Evolutionary conservation across 2,113 vertebrate genomes (phyloP).

Genomic region (Oryzias woworae): DNA sequence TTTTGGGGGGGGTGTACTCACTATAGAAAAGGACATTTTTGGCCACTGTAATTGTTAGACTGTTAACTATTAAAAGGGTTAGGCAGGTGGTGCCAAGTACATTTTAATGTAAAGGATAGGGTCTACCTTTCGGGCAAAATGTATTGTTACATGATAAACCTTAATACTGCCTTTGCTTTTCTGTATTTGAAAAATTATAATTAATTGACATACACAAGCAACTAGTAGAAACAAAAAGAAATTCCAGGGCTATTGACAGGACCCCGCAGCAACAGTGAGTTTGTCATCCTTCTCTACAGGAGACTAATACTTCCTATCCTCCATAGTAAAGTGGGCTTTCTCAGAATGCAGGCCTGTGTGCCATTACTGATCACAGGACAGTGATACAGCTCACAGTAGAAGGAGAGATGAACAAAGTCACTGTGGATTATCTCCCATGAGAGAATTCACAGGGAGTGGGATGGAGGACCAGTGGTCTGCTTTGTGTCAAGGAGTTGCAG

Average conservation of each 20-base stretch:
- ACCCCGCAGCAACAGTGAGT: constrained; percentile 21
- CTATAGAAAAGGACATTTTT: too few species aligned
- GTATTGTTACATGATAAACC: too few species aligned
- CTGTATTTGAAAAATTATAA: too few species aligned
- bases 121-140: too few species aligned
- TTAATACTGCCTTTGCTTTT: too few species aligned
- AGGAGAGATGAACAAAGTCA: constrained; percentile 36
- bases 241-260: constrained; percentile 11
- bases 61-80: too few species aligned
- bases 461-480: constrained; percentile 34
- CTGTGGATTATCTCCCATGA: constrained; percentile 42
- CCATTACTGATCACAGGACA: constrained; percentile 52
- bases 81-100: too few species aligned
- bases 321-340: constrained; percentile 48
- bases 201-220: background rate
- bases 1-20: too few species aligned
- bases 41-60: too few species aligned
- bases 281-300: constrained; percentile 26
- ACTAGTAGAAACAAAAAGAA: constrained; percentile 17
- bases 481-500: constrained; percentile 40
- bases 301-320: constrained; percentile 28
- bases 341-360: constrained; percentile 62
- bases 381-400: constrained; percentile 52
- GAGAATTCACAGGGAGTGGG: constrained; percentile 46
- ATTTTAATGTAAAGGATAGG: too few species aligned